Evolutionary conservation across 2,888 invertebrate species (phyloP).

Genomic region (Amiota mariae): DNA sequence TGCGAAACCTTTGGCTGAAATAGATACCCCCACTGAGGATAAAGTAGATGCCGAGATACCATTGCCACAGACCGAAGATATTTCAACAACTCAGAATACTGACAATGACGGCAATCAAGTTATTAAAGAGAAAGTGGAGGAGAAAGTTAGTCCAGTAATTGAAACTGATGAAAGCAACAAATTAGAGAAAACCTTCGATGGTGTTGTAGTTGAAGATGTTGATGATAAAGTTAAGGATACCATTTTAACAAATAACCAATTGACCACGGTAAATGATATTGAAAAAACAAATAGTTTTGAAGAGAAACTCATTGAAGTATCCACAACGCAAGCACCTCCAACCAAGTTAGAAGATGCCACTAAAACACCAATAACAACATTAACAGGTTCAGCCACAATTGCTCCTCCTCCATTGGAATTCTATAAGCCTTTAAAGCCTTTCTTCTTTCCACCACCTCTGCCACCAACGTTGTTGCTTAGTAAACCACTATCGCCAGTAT

Average conservation of each 20-base stretch:
- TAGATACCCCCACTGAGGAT: not conserved
- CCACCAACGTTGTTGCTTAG: not conserved
- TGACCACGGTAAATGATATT: not conserved
- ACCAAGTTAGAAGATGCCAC: not conserved
- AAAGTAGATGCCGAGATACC: not conserved
- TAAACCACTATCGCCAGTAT: not conserved
- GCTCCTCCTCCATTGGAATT: not conserved
- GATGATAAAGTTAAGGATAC: not conserved
- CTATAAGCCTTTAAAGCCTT: not conserved
- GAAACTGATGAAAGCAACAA: too few species aligned
- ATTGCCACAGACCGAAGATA: not conserved
- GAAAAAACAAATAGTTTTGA: not conserved
- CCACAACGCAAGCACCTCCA: not conserved
- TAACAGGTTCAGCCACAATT: not conserved
- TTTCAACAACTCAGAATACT: not conserved
- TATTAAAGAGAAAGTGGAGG: too few species aligned
- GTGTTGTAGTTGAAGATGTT: too few species aligned
- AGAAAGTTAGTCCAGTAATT: too few species aligned
- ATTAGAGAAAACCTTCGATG: too few species aligned
- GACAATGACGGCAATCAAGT: too few species aligned
- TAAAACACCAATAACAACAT: not conserved
- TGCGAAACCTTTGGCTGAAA: not conserved
- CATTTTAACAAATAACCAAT: not conserved
- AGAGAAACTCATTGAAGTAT: not conserved
- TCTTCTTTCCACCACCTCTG: not conserved